Conservation (phyloP, 1,140 invertebrate genomes). For the Trichoplusia ni region DNA sequence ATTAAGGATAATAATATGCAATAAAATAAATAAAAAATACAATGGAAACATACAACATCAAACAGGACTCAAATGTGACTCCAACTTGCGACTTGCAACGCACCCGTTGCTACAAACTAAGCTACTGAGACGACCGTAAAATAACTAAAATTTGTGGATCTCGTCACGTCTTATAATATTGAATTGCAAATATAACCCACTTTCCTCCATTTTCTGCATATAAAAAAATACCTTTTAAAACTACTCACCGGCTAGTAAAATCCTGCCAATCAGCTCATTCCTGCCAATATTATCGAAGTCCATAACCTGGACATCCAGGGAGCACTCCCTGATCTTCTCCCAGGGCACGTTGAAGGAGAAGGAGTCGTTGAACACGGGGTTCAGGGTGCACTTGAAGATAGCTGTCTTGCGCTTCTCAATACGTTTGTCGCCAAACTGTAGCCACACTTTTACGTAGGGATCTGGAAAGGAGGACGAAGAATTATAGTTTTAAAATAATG, state of each 20-base stretch:
- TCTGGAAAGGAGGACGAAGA: slow-evolving; percentile 83
- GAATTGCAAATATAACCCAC: too few species aligned
- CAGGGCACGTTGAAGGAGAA: slow-evolving; percentile 96
- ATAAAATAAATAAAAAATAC: too few species aligned
- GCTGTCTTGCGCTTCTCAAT: slow-evolving; percentile 98
- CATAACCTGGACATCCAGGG: slow-evolving; percentile 96
- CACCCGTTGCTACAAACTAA: too few species aligned
- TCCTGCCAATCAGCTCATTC: slow-evolving; percentile 95
- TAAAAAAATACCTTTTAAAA: not conserved
- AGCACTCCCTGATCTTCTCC: slow-evolving; percentile 97
- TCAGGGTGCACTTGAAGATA: slow-evolving; percentile 95
- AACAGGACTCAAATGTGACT: too few species aligned
- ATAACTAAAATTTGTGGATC: too few species aligned
- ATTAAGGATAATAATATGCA: too few species aligned
- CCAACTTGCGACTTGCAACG: too few species aligned
- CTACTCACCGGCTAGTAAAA: slow-evolving; percentile 90
- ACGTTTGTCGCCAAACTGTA: slow-evolving; percentile 96
- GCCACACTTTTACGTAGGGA: slow-evolving; percentile 98
- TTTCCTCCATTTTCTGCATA: too few species aligned
- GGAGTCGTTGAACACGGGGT: slow-evolving; percentile 96
- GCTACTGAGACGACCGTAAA: too few species aligned
- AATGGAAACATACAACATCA: too few species aligned
- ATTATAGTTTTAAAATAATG: not conserved
- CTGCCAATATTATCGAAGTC: slow-evolving; percentile 97
- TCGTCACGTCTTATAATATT: too few species aligned